Evolutionary conservation across 2,797 vertebrate genomes (phyloP).

Genomic region (Halcyon badia): DNA sequence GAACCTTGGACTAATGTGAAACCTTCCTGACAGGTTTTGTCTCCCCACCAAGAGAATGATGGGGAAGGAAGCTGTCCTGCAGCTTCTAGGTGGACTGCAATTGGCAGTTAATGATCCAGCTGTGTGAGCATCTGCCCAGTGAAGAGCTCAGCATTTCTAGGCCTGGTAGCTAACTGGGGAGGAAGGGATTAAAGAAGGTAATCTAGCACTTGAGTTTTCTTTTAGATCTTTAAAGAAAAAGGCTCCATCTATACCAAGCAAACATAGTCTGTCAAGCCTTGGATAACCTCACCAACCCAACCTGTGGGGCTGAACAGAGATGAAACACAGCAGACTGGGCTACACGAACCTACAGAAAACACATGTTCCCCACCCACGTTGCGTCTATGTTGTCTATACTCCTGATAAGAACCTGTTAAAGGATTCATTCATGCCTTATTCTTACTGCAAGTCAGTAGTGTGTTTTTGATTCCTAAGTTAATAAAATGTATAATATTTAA

Average conservation of each 20-base stretch:
- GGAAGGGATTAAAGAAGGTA: not conserved
- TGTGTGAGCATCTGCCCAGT: not conserved
- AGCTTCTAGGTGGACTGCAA: not conserved
- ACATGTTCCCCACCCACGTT: not conserved
- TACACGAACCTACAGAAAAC: not conserved
- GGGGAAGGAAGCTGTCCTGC: not conserved
- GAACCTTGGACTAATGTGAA: not conserved
- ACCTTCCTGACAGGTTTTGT: not conserved
- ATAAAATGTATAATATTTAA: slow-evolving; percentile 5
- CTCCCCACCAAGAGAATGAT: not conserved
- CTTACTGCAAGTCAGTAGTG: not conserved
- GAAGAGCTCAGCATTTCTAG: not conserved
- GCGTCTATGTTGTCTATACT: not conserved
- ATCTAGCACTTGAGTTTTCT: not conserved
- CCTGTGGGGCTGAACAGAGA: not conserved
- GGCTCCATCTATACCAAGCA: not conserved
- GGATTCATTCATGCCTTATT: not conserved
- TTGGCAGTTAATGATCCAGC: not conserved
- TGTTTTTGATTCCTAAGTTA: not conserved
- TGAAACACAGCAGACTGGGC: not conserved
- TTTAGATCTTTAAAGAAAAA: not conserved
- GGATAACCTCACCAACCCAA: not conserved
- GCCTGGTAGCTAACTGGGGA: not conserved
- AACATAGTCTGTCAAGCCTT: not conserved
- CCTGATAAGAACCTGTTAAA: too few relatives aligned